Evolutionary conservation across 2,888 invertebrate species (phyloP), one percentile per base, ranked within the genome.

Genomic region (Ochlodes sylvanus): DNA sequence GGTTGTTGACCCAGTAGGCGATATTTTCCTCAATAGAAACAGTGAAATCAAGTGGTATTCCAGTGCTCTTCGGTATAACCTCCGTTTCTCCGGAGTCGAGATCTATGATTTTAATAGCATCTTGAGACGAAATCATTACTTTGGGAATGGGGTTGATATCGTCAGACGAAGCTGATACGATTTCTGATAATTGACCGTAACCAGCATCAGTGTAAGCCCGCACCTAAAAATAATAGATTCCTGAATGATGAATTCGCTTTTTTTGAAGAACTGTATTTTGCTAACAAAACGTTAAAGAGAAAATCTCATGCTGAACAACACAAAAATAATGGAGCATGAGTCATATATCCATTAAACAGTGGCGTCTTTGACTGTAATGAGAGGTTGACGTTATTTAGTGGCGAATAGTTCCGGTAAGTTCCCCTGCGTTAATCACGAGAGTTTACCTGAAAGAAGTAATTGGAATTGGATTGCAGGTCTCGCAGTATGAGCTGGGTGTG

Each of bases 1-100:
- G 94, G 76, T 96, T 95, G 78, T 98, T 97, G 14, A 97, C 95
- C 98, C 98, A 98, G 77, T 96, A 96, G 6, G 98, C 91, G 21
- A 95, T 94, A 67, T 95, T 94, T 78, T 97, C 97, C 75, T 95
- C 94, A 3, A 96, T 94, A 47, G 96, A 92, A 70, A 95, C 94
- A 9, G 95, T 94, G 69, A 97, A 94, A 78, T 96, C 96, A 10
- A 96, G 93, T 0, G 97, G 96, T 67, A 95, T 95, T 7, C 95
- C 95, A 7, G 95, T 95, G 47, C 95, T 95, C 69, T 95, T 94
- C 10, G 95, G 86, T 56, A 95, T 89, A 1, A 93, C 94, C 72
- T 94, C 93, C 60, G 94, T 94, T 6, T 93, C 93, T 38, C 95
- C 94, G 2, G 95, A 94, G 78, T 98, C 98, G 73, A 97, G 89